phyloP scores from a whole-genome alignment of 2,113 vertebrate species.

The Nothocercus nigrocapillus region DNA sequence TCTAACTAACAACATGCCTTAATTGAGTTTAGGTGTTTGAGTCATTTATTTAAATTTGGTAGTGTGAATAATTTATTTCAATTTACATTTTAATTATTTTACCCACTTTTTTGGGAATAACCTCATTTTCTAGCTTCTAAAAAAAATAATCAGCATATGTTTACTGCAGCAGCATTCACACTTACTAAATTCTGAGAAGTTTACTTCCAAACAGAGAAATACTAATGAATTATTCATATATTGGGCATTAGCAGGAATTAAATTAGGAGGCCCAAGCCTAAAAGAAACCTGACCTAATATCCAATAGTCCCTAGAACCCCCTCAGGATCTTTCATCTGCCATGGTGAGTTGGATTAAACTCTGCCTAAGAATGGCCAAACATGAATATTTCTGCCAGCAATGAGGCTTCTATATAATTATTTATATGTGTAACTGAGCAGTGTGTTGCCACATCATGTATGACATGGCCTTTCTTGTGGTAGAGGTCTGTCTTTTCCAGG shows the following conservation, averaged over 20 bases:
- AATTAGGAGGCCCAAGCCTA: slow-evolving; percentile 47
- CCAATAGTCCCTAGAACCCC: neutral
- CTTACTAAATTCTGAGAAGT: slow-evolving; percentile 61
- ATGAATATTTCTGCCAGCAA: neutral
- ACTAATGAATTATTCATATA: slow-evolving; percentile 57
- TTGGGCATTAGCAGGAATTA: slow-evolving; percentile 32
- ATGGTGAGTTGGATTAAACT: neutral
- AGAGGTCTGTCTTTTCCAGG: neutral
- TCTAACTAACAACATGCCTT: slow-evolving; percentile 38
- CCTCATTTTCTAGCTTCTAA: slow-evolving; percentile 68
- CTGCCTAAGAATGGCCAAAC: neutral
- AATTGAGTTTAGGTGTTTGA: slow-evolving; percentile 54
- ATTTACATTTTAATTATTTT: slow-evolving; percentile 79
- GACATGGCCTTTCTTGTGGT: neutral
- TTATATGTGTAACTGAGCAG: neutral
- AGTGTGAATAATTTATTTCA: slow-evolving; percentile 78
- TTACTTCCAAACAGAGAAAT: slow-evolving; percentile 64
- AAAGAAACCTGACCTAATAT: slow-evolving; percentile 1
- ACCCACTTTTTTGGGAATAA: slow-evolving; percentile 67
- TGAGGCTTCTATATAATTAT: neutral
- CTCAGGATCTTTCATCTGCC: neutral
- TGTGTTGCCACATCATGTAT: neutral
- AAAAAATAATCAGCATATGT: slow-evolving; percentile 71
- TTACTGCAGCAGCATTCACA: slow-evolving; percentile 62
- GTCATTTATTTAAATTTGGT: slow-evolving; percentile 76